These are phyloP conservation scores for Latrodectus elegans DNA, from an alignment of 2,888 invertebrate species.

Conservation along the genomic window DNA sequence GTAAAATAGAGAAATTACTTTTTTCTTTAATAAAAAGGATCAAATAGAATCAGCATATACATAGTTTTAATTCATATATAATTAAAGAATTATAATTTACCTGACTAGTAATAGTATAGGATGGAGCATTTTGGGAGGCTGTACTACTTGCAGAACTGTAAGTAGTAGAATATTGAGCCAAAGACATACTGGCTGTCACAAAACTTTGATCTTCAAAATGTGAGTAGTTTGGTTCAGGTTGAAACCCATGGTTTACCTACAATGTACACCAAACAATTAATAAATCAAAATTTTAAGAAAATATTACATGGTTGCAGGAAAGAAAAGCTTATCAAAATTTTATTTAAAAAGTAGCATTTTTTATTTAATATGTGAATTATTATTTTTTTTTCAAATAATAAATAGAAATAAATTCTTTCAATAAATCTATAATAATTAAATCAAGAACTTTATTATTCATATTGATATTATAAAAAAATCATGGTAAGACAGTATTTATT, in stretches of 20 bases:
- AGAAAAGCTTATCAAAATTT: too few species aligned
- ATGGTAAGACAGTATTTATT: too few species aligned
- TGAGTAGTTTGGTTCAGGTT: slow-evolving; percentile 40
- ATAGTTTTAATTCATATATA: background rate
- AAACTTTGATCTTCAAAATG: slow-evolving; percentile 25
- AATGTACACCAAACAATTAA: background rate
- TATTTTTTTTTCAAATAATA: too few species aligned
- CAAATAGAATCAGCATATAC: background rate
- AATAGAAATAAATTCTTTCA: too few species aligned
- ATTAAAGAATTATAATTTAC: slow-evolving; percentile 24
- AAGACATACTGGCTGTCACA: slow-evolving; percentile 61
- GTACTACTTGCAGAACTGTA: slow-evolving; percentile 52
- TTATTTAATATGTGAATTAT: too few species aligned
- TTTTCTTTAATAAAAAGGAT: background rate
- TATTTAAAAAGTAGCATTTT: too few species aligned
- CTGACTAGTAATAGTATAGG: slow-evolving; percentile 59
- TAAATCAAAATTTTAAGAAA: background rate
- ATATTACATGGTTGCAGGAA: too few species aligned
- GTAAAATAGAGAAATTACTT: background rate
- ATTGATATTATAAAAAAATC: too few species aligned
- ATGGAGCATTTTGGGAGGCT: slow-evolving; percentile 50
- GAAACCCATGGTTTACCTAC: slow-evolving; percentile 63
- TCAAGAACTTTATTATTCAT: too few species aligned
- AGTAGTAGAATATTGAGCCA: slow-evolving; percentile 39
- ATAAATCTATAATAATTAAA: too few species aligned